These are phyloP conservation scores for Petrocephalus sullivani DNA, from an alignment of 2,797 vertebrate genomes.

Conservation along the genomic window DNA sequence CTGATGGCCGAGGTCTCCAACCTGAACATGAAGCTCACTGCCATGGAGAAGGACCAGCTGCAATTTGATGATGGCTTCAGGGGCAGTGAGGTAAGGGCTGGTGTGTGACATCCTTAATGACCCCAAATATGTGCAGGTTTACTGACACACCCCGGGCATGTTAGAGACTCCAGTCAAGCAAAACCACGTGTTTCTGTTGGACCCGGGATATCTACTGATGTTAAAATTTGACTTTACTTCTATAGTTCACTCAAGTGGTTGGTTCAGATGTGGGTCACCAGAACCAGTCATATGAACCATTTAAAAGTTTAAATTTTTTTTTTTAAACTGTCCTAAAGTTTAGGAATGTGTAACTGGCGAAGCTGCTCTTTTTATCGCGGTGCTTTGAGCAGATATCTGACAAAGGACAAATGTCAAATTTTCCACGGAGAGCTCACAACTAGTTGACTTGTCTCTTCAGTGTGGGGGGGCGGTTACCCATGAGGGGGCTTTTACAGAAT, in stretches of 20 bases:
- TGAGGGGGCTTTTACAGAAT: not conserved
- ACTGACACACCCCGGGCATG: not conserved
- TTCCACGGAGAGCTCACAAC: not conserved
- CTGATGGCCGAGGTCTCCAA: conserved; percentile 91
- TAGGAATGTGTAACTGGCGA: not conserved
- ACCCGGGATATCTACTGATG: not conserved
- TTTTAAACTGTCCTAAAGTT: not conserved
- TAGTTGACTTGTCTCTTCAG: not conserved
- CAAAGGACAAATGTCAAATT: not conserved
- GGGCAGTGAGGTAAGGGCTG: conserved; percentile 77
- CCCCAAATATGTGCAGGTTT: not conserved
- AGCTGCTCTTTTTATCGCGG: not conserved
- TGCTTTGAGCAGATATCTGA: not conserved
- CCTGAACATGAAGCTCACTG: conserved; percentile 82
- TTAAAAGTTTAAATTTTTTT: not conserved
- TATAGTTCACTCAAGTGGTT: not conserved
- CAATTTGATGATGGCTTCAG: conserved; percentile 81
- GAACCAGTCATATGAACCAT: not conserved
- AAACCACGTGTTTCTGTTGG: not conserved
- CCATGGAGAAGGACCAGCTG: conserved; percentile 77
- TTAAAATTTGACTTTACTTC: not conserved
- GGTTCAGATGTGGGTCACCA: not conserved
- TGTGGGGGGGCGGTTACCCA: not conserved
- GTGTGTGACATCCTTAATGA: not conserved
- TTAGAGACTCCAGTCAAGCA: not conserved